Evolutionary conservation across 64 coral and sea anemone genomes (phyloP), one percentile per base, ranked within the genome.

Genomic region (Platygyra sinensis): DNA sequence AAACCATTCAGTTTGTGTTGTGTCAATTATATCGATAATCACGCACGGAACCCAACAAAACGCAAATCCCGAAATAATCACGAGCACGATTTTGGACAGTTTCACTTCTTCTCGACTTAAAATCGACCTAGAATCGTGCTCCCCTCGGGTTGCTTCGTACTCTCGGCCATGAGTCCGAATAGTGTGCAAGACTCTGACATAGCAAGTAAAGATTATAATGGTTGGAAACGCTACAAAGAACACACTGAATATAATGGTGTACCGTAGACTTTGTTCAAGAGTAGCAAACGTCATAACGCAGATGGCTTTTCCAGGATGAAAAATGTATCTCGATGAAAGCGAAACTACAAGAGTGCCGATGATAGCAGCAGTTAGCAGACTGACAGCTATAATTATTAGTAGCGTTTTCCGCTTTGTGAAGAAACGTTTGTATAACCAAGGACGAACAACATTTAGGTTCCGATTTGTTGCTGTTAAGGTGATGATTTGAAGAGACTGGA

Each of bases 281-380:
- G n/a, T 76, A 22, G 27, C 38, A 38, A 96, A 96, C 10, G 61
- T 78, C 6, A 93, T 82, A 61, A 96, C 95, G 81, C 95, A 96
- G 30, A 96, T 83, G 2, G 72, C 95, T 83, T 96, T 96, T 76
- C 95, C 88, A 29, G 95, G 91, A 60, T 96, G 95, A 88, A 96
- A 96, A 1, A 67, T 52, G 28, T 93, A 96, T 38, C 86, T 52
- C 0, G 87, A 90, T 1, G 88, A 75, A 22, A 80, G 79, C 30
- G 71, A 57, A 55, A 96, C 80, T 57, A 91, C 80, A 11, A 96
- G 71, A 17, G 67, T 30, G 12, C 87, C 91, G 28, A 93, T 90
- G 27, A 91, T 25, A 16, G 77, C 67, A 39, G 88, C 88, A 25
- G 95, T 79, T 36, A 87, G 33, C 46, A 90, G 0, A 30, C n/a